Evolutionary conservation across 2,888 invertebrate genomes (phyloP), one percentile per base, ranked within the genome.

Genomic region (Spisula subtruncata): DNA sequence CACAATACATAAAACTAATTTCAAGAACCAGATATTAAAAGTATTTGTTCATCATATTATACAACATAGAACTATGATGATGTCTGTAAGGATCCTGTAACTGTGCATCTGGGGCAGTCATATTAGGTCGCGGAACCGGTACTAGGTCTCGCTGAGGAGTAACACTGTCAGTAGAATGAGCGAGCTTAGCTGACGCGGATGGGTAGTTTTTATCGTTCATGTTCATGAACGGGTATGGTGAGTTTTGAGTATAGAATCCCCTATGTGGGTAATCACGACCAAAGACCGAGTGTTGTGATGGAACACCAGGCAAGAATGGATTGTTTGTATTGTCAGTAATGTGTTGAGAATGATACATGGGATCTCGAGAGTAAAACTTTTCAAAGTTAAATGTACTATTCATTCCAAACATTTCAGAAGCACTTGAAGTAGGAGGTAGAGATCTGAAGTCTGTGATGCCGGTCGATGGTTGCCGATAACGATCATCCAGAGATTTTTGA

Each of bases 31-130:
- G n/a, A 66, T 66, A n/a, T 85, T 82, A 88, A 90, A 95, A 95
- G 92, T 95, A 96, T 86, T 96, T 93, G 85, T 95, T 95, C 96
- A 96, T 96, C 94, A 96, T 96, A 90, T 96, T 96, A 90, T 96
- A 96, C 46, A 96, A 91, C 94, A 96, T 95, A 18, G 96, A 90
- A 86, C 92, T 92, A 81, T 91, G 91, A 83, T 92, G 95, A 85
- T 92, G 95, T 82, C 96, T 92, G 89, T 96, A 96, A 0, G 96
- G 96, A 83, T 96, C 96, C 88, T 95, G 96, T 75, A 96, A 94
- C 91, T 95, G 95, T 93, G 92, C 89, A n/a, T 93, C 94, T 14
- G 93, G 92, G 12, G 93, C 95, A 14, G 94, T 91, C 80, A 95
- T 94, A 20, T 94, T 94, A 16, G 95, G 93, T 46, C 96, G 91